Evolutionary conservation across 2,113 vertebrate species (phyloP), one percentile per base, ranked within the genome.

Genomic region (Tragelaphus strepsiceros): DNA sequence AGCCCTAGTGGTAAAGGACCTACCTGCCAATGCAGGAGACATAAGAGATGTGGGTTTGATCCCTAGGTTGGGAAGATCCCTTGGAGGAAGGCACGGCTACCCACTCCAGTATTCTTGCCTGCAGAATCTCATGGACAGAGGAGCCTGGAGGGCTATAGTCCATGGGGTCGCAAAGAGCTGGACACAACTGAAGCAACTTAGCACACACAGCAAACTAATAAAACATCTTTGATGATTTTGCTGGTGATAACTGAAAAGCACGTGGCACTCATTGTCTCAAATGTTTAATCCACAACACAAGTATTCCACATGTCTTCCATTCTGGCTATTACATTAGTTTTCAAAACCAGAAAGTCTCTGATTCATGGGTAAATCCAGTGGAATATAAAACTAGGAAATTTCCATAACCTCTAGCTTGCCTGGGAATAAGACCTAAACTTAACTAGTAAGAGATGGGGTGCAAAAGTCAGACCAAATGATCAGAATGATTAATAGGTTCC

Each of bases 401-500:
- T 81, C 30, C 30, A 51, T 81, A 91, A 35, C 30, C 56, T 61
- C 56, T 61, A 61, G 39, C 43, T 91, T 19, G 58, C 43, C 14
- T 61, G 59, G 74, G 78, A 91, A 62, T 91, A 61, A 81, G 74
- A 35, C 30, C 56, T 32, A 35, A 81, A 51, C 9, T 35, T 22
- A 61, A 61, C 14, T 61, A 91, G 89, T 21, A 22, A 53, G 32
- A 71, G 49, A 62, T 19, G 1, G 56, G 13, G 10, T 62, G 32
- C 56, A 51, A 51, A 91, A 19, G 24, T 97, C 88, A 12, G 43
- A 35, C 2, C 11, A 30, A 82, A 54, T 53, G 21, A 82, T 28
- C 3, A 39, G 24, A 16, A 96, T 71, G 62, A 97, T 94, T 74
- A 86, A 49, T 7, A 71, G 59, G 46, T 96, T 97, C 7, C 94